These are phyloP conservation scores for Caenorhabditis sp. DNA, from an alignment of 2,888 invertebrate genomes.

Conservation along the genomic window DNA sequence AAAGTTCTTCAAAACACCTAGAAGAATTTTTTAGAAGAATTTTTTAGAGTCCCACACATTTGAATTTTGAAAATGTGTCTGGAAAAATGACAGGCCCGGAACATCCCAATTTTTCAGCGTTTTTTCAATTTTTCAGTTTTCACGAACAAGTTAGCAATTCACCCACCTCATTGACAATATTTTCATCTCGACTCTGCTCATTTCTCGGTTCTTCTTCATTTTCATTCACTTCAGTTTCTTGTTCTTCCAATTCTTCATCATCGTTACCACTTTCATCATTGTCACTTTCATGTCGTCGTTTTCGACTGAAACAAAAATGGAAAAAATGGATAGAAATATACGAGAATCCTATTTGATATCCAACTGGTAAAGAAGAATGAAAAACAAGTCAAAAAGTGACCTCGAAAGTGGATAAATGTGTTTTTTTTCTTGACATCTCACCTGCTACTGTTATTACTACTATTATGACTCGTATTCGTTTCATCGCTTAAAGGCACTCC, in stretches of 20 bases:
- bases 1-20: too few species aligned
- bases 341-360: not conserved
- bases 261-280: not conserved
- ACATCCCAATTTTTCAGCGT: too few species aligned
- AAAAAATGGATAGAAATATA: not conserved
- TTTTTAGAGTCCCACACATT: too few species aligned
- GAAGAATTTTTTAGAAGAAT: too few species aligned
- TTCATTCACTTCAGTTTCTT: not conserved
- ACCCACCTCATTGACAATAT: not conserved
- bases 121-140: not conserved
- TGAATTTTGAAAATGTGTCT: too few species aligned
- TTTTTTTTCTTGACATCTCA: too few species aligned
- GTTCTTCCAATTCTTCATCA: conserved; percentile 2
- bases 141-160: not conserved
- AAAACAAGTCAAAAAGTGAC: not conserved
- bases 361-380: not conserved
- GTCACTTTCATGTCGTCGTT: conserved; percentile 5
- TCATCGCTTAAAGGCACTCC: conserved; percentile 17
- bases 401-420: not conserved
- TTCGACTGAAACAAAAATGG: not conserved
- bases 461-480: conserved; percentile 1
- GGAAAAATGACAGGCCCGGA: too few species aligned
- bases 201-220: conserved; percentile 2
- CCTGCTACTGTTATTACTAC: too few species aligned
- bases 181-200: not conserved